These are phyloP conservation scores for Drosophila infuscata DNA, from an alignment of 2,888 invertebrate genomes.

Conservation along the genomic window DNA sequence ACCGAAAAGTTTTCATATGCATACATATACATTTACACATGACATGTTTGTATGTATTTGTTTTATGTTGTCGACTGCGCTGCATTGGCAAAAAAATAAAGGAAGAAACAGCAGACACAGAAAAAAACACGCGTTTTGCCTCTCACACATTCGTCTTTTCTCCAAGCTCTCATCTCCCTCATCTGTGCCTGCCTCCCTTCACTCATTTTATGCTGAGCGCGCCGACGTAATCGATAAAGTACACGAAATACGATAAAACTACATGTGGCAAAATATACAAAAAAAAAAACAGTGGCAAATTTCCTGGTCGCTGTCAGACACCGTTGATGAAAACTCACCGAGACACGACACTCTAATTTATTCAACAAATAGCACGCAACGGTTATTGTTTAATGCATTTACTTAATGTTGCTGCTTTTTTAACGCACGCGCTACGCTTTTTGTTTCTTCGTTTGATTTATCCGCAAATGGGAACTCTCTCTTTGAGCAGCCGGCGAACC, in stretches of 20 bases:
- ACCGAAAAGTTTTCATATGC: slow-evolving; percentile 32
- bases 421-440: slow-evolving; percentile 56
- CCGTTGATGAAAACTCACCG: slow-evolving; percentile 31
- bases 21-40: slow-evolving; percentile 8
- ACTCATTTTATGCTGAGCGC: slow-evolving; percentile 59
- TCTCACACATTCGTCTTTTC: slow-evolving; percentile 59
- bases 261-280: slow-evolving; percentile 53
- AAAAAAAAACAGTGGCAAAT: slow-evolving; percentile 30
- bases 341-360: slow-evolving; percentile 43
- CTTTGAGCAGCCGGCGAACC: slow-evolving; percentile 59
- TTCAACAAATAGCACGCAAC: slow-evolving; percentile 35
- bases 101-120: not conserved
- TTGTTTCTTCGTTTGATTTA: slow-evolving; percentile 12
- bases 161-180: slow-evolving; percentile 36
- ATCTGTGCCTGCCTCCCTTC: slow-evolving; percentile 10
- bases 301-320: slow-evolving; percentile 31
- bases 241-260: slow-evolving; percentile 65
- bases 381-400: slow-evolving; percentile 54
- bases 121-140: slow-evolving; percentile 63
- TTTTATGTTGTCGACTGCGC: slow-evolving; percentile 47
- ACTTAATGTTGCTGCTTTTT: slow-evolving; percentile 44
- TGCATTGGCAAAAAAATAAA: slow-evolving; percentile 36
- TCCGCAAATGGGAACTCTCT: slow-evolving; percentile 58
- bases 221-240: slow-evolving; percentile 76
- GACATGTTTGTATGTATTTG: slow-evolving; percentile 17